Base-by-base conservation (phyloP, 2,888 invertebrate species). In the Pyralis farinalis region DNA sequence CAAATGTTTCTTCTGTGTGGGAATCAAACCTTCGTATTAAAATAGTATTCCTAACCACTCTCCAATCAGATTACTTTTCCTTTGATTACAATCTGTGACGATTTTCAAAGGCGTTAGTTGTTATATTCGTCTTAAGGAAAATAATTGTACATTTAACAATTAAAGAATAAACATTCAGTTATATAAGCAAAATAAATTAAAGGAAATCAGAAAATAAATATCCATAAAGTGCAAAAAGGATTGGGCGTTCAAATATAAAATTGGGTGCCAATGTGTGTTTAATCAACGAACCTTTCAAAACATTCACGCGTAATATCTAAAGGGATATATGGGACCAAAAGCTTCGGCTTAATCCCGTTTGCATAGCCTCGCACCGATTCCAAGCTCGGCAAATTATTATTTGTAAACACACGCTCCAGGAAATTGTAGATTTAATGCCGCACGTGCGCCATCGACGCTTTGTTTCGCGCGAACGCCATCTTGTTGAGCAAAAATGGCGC, bases 351-450 rank as follows among this genome's bases (percentile, higher is more conserved):
- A 63, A 64, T 61, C 51, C 52, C 56, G 64, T 70, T 68, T 64
- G 61, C 51, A 45, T 52, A 48, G 49, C 58, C 58, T 53, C 49
- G 51, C 49, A 52, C 50, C 53, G 63, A 64, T 58, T 63, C 63
- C 60, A 63, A 66, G 64, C 60, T 50, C 44, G 46, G 58, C 53
- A 59, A 69, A 68, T 66, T 66, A 68, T 74, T 71, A 66, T 73
- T 69, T 62, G 71, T 72, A 73, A 75, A 74, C 71, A 69, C 45
- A 47, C 49, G 52, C 58, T 65, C 55, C 63, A 59, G 71, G 71
- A 72, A 71, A 68, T 50, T 58, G 59, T 49, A 50, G 55, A 63
- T 61, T 63, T 62, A 65, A 54, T 58, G 43, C 43, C 51, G 63
- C 72, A 73, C 74, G 75, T 75, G 73, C 63, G 53, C 49, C 37